Evolutionary conservation across 2,888 invertebrate genomes (phyloP).

Genomic region (Torymus aiolomorphi): DNA sequence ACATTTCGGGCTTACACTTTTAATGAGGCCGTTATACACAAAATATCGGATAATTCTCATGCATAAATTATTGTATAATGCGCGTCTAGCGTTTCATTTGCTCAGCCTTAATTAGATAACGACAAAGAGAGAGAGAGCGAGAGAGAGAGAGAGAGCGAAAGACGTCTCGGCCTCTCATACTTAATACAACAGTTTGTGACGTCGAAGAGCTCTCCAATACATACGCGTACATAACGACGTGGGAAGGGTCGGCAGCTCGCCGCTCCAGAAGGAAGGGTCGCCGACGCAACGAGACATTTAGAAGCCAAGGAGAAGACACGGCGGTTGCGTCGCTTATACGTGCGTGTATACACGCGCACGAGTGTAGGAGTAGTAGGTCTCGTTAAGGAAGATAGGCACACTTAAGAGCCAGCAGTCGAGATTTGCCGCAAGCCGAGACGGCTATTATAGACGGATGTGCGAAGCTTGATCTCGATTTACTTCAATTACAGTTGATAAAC

Average conservation of each 20-base stretch:
- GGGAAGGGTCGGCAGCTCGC: constrained; percentile 10
- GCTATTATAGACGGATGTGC: too few relatives aligned
- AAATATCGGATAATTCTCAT: constrained; percentile 12
- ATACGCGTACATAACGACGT: not conserved
- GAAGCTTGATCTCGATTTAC: too few relatives aligned
- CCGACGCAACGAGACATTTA: constrained; percentile 29
- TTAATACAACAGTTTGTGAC: not conserved
- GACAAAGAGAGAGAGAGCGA: constrained; percentile 2
- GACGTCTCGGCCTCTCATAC: constrained; percentile 18
- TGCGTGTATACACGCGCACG: not conserved
- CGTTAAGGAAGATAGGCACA: constrained; percentile 40
- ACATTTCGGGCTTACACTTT: not conserved
- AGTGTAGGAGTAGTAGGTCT: not conserved
- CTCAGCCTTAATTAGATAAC: constrained; percentile 38
- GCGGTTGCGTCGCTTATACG: constrained; percentile 35
- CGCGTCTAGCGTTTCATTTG: constrained; percentile 1
- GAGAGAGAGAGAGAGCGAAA: not conserved
- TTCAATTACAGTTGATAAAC: too few relatives aligned
- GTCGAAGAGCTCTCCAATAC: not conserved
- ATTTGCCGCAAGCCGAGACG: constrained; percentile 34
- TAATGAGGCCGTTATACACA: not conserved
- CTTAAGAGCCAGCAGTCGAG: constrained; percentile 3
- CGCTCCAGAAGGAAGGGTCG: constrained; percentile 21
- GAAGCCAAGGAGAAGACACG: constrained; percentile 46
- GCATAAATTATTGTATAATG: constrained; percentile 10